Evolutionary conservation across 2,113 vertebrate species (phyloP).

Genomic region (Daphoenositta chrysoptera): DNA sequence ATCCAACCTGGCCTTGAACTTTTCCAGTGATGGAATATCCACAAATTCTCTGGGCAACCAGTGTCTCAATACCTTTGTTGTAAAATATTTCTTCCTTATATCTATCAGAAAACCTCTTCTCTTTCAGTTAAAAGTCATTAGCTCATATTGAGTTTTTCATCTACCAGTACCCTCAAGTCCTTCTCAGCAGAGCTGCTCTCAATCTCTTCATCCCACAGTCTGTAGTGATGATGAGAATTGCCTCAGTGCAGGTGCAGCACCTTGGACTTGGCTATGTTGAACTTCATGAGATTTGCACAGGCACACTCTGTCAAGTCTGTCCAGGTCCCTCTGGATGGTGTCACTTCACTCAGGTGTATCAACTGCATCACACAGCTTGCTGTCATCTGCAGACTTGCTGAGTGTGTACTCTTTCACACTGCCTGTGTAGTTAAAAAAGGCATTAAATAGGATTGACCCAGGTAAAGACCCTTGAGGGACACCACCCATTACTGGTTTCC

Average conservation of each 20-base stretch:
- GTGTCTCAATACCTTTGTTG: background rate
- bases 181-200: background rate
- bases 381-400: background rate
- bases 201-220: background rate
- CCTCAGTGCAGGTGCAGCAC: background rate
- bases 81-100: background rate
- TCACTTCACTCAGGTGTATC: rapidly evolving
- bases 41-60: background rate
- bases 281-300: background rate
- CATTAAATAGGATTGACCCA: background rate
- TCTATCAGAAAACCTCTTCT: background rate
- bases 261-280: background rate
- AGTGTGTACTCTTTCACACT: background rate
- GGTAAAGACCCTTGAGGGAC: background rate
- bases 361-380: background rate
- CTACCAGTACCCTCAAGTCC: background rate
- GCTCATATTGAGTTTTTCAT: background rate
- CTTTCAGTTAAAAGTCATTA: background rate
- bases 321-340: background rate
- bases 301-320: background rate
- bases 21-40: background rate
- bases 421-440: background rate
- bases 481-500: background rate
- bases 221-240: background rate
- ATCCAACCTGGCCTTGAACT: background rate